Percentiles rank a stretch among this genome's conserved stretches.
Conservation (phyloP, 2,113 vertebrate genomes). For the Euleptes europaea region DNA sequence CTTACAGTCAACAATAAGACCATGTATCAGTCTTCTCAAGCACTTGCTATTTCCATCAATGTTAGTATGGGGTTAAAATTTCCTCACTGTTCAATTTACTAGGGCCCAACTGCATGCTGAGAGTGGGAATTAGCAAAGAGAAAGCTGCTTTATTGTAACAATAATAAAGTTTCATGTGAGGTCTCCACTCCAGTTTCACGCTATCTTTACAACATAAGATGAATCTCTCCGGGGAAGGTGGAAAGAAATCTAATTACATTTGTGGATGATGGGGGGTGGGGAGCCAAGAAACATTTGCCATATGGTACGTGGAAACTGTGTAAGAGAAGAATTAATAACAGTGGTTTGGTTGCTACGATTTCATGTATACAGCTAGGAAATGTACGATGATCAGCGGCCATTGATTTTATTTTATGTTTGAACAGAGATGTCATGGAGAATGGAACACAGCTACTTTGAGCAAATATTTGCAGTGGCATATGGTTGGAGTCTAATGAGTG, state of each 20-base stretch:
- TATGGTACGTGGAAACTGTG: constrained; percentile 59
- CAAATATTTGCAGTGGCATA: constrained; percentile 17
- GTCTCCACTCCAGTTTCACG: constrained; percentile 56
- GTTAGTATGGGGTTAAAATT: constrained; percentile 6
- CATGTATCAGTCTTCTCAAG: not conserved
- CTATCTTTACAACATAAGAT: constrained; percentile 52
- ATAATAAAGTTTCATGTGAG: constrained; percentile 47
- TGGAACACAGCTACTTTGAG: constrained; percentile 55
- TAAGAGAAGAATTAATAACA: constrained; percentile 3
- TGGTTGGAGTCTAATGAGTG: not conserved
- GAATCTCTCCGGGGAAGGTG: constrained; percentile 61
- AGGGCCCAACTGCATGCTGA: not conserved
- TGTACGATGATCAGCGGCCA: constrained; percentile 24
- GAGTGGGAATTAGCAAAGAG: constrained; percentile 35
- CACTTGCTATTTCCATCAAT: not conserved
- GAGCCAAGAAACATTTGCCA: constrained; percentile 34
- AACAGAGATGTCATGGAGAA: constrained; percentile 42
- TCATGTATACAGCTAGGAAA: constrained; percentile 42
- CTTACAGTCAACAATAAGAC: not conserved
- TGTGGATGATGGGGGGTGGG: constrained; percentile 45
- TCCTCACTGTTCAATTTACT: too few species aligned
- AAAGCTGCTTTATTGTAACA: constrained; percentile 10
- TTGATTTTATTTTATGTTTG: constrained; percentile 28
- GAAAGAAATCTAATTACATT: constrained; percentile 69
- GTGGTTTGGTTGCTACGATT: constrained; percentile 1